phyloP scores from a whole-genome alignment of 2,888 invertebrate genomes.

The Smittia aterrima region DNA sequence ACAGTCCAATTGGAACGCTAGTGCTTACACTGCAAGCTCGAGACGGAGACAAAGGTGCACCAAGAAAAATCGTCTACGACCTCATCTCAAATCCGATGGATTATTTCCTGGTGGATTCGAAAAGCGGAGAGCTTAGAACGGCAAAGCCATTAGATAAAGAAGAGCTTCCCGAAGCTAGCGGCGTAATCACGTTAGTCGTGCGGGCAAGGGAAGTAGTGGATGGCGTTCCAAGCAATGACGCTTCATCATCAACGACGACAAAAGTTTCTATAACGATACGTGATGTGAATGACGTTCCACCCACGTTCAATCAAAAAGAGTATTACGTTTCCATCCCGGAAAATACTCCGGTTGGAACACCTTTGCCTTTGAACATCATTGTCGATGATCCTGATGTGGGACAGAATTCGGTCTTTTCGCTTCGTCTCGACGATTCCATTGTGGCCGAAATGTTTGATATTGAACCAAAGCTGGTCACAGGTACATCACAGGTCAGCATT shows the following conservation, averaged over 20 bases:
- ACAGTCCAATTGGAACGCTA: conserved; percentile 77
- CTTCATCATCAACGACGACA: conserved; percentile 66
- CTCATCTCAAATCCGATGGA: conserved; percentile 81
- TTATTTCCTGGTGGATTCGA: conserved; percentile 77
- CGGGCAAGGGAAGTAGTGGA: conserved; percentile 76
- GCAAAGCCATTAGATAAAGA: conserved; percentile 84
- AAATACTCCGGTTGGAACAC: conserved; percentile 76
- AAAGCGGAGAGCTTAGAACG: conserved; percentile 76
- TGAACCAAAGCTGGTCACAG: conserved; percentile 75
- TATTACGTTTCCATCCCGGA: conserved; percentile 79
- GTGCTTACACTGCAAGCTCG: conserved; percentile 76
- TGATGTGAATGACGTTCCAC: conserved; percentile 88
- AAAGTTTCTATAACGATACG: conserved; percentile 79
- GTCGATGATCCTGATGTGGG: conserved; percentile 86
- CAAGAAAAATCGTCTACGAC: conserved; percentile 74
- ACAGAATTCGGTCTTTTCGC: conserved; percentile 75
- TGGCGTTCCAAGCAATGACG: conserved; percentile 66
- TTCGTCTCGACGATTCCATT: conserved; percentile 66
- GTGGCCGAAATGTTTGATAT: conserved; percentile 79
- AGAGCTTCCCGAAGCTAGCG: conserved; percentile 73
- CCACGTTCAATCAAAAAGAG: conserved; percentile 76
- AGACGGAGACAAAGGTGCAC: conserved; percentile 82
- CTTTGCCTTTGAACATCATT: conserved; percentile 79
- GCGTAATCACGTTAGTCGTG: conserved; percentile 73
- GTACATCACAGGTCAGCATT: conserved; percentile 78